Evolutionary conservation across 2,797 vertebrate genomes (phyloP), one percentile per base, ranked within the genome.

Genomic region (Arctocebus calabarensis): DNA sequence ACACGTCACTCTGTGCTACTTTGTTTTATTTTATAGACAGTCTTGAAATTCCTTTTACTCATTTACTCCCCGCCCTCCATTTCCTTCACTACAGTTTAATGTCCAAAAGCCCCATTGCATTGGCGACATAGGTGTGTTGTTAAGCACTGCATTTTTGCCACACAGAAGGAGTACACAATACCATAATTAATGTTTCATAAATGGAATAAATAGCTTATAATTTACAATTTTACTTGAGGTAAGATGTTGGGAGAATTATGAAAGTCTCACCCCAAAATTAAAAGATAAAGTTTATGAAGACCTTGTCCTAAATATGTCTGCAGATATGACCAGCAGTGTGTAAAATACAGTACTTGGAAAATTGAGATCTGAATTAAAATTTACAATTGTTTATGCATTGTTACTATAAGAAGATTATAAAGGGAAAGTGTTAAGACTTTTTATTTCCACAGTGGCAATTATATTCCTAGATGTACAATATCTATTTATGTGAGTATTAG

Each of bases 361-460:
- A 43, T 7, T 61, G 34, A 91, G 11, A 40, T 88, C 55, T 94
- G n/a, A 94, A 48, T 71, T 91, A 84, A 81, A 84, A 62, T 64
- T 22, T 61, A 29, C 77, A 71, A 85, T 81, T n/a, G 93, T 83
- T 70, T 84, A 29, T 85, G 61, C 2, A 9, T 75, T 88, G 12
- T 52, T 59, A 29, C 71, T 86, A 73, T 84, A 19, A 87, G 87
- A 84, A 4, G 25, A 57, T 66, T 73, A 32, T 57, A 29, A 88
- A 93, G 52, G 11, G 68, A 59, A 82, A 82, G 16, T 55, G 37
- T 22, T 22, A 48, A 1, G 19, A 40, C 10, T 55, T 78, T 91
- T 75, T 84, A 79, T 75, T 77, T 70, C 22, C 86, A 27, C 20
- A 55, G 20, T 73, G 32, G 43, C 59, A 57, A 91, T 82, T 86